A percentile compares a stretch with the other conserved stretches of the same genome.
Conservation (phyloP, 2,888 invertebrate genomes). For the Apocheima hispidaria region DNA sequence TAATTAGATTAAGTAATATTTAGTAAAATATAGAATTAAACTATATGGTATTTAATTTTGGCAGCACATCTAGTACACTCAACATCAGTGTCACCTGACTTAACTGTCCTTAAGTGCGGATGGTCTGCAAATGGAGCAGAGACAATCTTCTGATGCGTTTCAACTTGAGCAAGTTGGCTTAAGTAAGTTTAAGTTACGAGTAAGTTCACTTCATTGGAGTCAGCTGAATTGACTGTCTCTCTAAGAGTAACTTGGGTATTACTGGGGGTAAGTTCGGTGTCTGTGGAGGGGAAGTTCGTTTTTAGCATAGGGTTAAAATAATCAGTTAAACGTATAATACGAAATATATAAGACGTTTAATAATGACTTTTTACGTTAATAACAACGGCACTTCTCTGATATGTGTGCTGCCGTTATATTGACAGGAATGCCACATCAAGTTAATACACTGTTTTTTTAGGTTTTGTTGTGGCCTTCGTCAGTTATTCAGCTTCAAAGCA, state of each 20-base stretch:
- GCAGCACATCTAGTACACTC: conserved; percentile 23
- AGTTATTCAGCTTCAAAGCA: too few relatives aligned
- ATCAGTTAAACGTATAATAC: too few relatives aligned
- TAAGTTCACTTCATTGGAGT: conserved; percentile 33
- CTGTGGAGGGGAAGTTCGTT: background rate
- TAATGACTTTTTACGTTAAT: too few relatives aligned
- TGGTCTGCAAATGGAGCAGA: conserved; percentile 56
- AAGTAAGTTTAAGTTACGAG: conserved; percentile 40
- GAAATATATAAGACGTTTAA: too few relatives aligned
- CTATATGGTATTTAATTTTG: background rate
- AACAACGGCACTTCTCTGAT: too few relatives aligned
- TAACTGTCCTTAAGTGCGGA: conserved; percentile 48
- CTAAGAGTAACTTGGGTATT: background rate
- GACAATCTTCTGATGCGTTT: conserved; percentile 57
- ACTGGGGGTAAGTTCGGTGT: background rate
- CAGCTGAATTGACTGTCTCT: conserved; percentile 17
- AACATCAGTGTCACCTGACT: conserved; percentile 13
- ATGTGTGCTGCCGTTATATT: too few relatives aligned
- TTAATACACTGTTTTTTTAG: too few relatives aligned
- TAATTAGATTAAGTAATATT: too few relatives aligned
- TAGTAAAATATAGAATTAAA: background rate
- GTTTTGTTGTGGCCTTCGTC: too few relatives aligned
- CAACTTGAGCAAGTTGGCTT: conserved; percentile 48
- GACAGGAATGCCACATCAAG: too few relatives aligned
- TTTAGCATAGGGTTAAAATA: too few relatives aligned